phyloP scores from a whole-genome alignment of 1,140 invertebrate genomes.

The Meloidogyne floridensis region DNA sequence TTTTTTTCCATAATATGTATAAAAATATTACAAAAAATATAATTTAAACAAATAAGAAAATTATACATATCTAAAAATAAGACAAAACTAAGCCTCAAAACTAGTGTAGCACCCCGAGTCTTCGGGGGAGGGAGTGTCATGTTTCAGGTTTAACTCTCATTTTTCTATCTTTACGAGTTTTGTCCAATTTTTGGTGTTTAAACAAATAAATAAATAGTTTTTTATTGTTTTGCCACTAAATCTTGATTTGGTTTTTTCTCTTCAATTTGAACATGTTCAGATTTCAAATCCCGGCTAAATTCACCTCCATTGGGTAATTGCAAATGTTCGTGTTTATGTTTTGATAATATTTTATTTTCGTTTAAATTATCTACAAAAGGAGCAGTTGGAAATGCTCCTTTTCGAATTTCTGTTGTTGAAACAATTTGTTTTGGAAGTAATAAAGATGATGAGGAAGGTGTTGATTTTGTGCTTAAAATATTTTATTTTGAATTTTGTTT shows the following conservation, averaged over 20 bases:
- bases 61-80: too few relatives aligned
- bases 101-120: too few relatives aligned
- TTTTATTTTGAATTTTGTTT: too few relatives aligned
- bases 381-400: conserved; percentile 10
- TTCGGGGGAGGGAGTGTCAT: too few relatives aligned
- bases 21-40: too few relatives aligned
- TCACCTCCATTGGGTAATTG: conserved; percentile 6
- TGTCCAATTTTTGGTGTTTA: too few relatives aligned
- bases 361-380: conserved; percentile 16
- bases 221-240: conserved; percentile 28
- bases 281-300: conserved; percentile 19
- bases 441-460: not conserved
- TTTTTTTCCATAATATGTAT: too few relatives aligned
- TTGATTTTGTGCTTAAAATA: conserved; percentile 5
- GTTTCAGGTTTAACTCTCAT: too few relatives aligned
- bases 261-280: conserved; percentile 13
- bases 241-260: conserved; percentile 15
- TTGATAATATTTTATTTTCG: conserved; percentile 2
- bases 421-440: conserved; percentile 6
- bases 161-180: too few relatives aligned
- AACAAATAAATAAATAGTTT: not conserved
- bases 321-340: conserved; percentile 10
- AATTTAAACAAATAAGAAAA: too few relatives aligned
- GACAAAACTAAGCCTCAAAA: too few relatives aligned
- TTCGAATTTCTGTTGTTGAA: conserved; percentile 24